A percentile compares a stretch with the other conserved stretches of the same genome.
Evolutionary conservation across 2,888 invertebrate species (phyloP).

Genomic region (Machimus atricapillus): DNA sequence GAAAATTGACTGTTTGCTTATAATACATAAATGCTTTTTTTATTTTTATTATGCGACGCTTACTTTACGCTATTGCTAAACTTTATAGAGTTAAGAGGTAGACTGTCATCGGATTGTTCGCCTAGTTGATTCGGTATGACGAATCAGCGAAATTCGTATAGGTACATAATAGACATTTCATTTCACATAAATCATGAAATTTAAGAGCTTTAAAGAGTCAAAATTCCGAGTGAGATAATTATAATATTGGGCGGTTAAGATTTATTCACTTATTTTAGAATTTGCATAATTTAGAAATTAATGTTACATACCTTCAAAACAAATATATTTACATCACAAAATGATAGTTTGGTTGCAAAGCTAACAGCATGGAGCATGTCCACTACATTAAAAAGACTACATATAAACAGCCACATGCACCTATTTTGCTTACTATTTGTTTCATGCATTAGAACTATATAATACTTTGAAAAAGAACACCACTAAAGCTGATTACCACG

Average conservation of each 20-base stretch:
- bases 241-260: neutral
- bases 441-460: neutral
- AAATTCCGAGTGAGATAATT: no score
- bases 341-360: neutral
- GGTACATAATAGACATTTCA: no score
- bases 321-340: neutral
- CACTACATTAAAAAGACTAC: neutral
- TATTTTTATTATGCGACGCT: neutral
- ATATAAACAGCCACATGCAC: neutral
- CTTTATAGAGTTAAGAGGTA: no score
- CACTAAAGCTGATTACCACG: neutral
- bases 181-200: no score
- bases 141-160: no score
- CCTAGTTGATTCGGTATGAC: no score
- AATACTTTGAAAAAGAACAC: neutral
- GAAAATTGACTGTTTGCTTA: neutral
- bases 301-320: neutral
- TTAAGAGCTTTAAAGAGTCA: no score
- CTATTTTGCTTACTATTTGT: neutral
- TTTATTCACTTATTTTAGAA: neutral
- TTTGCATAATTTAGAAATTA: neutral
- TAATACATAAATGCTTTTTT: neutral
- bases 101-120: no score
- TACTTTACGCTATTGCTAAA: neutral
- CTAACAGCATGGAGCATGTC: no score